Evolutionary conservation across 2,888 invertebrate species (phyloP).

Genomic region (Gnatocerus cornutus): DNA sequence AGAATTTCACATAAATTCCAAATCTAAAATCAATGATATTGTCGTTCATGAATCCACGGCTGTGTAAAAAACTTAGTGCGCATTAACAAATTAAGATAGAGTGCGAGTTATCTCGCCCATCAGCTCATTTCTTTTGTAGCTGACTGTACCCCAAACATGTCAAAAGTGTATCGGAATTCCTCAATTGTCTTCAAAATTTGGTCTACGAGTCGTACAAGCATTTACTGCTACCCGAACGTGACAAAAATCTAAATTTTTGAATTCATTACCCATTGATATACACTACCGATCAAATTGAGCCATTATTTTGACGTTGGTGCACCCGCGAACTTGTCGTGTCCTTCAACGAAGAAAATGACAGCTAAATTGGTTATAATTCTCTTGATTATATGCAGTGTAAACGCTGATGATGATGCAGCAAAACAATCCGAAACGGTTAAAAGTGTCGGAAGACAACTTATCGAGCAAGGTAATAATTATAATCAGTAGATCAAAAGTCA

Average conservation of each 20-base stretch:
- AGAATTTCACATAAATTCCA: no score
- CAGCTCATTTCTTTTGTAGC: background rate
- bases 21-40: no score
- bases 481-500: background rate
- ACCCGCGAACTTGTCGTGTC: background rate
- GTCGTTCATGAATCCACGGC: no score
- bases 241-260: conserved; percentile 31
- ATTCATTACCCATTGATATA: conserved; percentile 25
- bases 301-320: conserved; percentile 19
- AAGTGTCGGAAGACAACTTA: conserved; percentile 13
- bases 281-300: conserved; percentile 8
- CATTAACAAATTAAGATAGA: no score
- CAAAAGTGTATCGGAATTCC: conserved; percentile 25
- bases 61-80: no score
- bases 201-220: conserved; percentile 5
- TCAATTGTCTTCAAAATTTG: conserved; percentile 32
- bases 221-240: conserved; percentile 32
- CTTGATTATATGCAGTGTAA: background rate
- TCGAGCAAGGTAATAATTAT: conserved; percentile 37
- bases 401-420: background rate
- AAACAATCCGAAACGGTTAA: background rate
- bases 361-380: conserved; percentile 14
- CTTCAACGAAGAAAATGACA: conserved; percentile 2
- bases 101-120: no score
- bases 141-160: background rate